phyloP scores from a whole-genome alignment of 2,888 invertebrate species.

The Conops quadrifasciatus region DNA sequence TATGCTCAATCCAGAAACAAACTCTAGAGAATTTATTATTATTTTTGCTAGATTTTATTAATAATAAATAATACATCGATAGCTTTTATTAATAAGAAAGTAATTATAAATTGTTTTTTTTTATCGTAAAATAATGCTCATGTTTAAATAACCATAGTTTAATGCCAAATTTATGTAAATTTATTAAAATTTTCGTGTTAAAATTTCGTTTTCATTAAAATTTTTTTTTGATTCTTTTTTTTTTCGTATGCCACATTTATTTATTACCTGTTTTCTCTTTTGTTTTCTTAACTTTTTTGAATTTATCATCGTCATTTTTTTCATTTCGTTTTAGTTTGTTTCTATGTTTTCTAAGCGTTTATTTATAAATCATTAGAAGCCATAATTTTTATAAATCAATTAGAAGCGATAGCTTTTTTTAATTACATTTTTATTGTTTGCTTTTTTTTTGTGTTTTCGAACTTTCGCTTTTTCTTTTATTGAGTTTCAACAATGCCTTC shows the following conservation, averaged over 20 bases:
- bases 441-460: not conserved
- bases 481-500: not conserved
- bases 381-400: too few relatives aligned
- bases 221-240: conserved; percentile 6
- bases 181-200: not conserved
- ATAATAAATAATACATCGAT: too few relatives aligned
- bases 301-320: not conserved
- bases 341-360: too few relatives aligned
- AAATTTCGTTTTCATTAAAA: not conserved
- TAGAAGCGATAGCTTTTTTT: not conserved
- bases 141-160: not conserved
- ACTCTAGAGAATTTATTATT: too few relatives aligned
- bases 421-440: not conserved
- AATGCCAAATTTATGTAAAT: not conserved
- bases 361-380: too few relatives aligned
- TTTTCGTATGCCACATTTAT: not conserved
- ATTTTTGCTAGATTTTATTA: too few relatives aligned
- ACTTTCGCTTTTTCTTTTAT: not conserved
- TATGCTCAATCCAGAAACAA: too few relatives aligned
- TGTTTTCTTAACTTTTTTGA: not conserved
- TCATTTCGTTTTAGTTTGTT: not conserved
- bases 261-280: not conserved
- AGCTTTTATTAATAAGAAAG: too few relatives aligned
- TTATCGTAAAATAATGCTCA: too few relatives aligned
- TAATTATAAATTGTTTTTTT: too few relatives aligned